Evolutionary conservation across 2,797 vertebrate species (phyloP), one percentile per base, ranked within the genome.

Genomic region (Onychomys leucogaster): DNA sequence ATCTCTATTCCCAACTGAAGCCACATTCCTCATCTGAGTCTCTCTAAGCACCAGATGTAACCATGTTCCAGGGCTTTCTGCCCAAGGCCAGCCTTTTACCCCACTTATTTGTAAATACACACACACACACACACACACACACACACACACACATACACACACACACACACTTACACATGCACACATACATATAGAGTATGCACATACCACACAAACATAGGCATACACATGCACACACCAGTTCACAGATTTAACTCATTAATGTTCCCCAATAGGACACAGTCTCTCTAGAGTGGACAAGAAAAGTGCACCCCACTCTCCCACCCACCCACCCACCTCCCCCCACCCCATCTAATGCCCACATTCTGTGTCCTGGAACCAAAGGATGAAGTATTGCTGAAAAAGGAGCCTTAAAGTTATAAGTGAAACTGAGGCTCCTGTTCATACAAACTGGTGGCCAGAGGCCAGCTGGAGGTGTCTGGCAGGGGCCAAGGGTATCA

Each of bases 91-190:
- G 32, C 32, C 63, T 16, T 69, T 69, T 69, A 34, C 61, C 32
- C 11, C 6, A 9, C 19, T 49, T 67, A 67, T 0, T 85, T 85
- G 32, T 52, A 67, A 49, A 71, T 43, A 67, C 17, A 23, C 1
- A 78, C 61, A 65, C 57, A 41, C 55, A 82, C n/a, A 37, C 55
- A 82, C 41, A 32, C 27, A 19, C 61, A 23, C 81, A 34, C 78
- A n/a, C 52, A 23, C 49, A 23, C 49, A 55, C 21, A 25, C 73
- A 8, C 46, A 32, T 16, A 5, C 8, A 55, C 46, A 17, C 3
- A 34, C 14, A 13, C 6, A 76, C 0, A 5, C 5, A 21, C 9
- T 0, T 9, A 12, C 4, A 21, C 17, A 23, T 2, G 23, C 49
- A 19, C 8, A 52, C 46, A 21, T 34, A 52, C 49, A 52, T 41